Conservation (phyloP, 1,140 invertebrate genomes). For the Drosophila repletoides region DNA sequence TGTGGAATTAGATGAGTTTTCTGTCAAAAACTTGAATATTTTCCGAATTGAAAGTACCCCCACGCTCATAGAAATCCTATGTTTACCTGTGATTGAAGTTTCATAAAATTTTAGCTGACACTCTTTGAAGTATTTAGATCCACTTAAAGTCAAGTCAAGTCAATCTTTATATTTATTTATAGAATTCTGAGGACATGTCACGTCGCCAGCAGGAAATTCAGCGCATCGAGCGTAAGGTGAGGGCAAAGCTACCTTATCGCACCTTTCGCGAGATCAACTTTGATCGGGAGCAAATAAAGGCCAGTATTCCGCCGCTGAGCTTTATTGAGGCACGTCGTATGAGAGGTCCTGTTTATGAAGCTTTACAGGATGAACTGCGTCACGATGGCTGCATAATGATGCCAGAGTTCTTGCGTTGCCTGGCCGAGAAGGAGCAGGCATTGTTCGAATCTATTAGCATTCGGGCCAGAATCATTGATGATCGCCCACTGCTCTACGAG, state of each 20-base stretch:
- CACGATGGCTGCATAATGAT: slow-evolving; percentile 48
- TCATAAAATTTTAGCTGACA: too few relatives aligned
- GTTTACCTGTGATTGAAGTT: too few relatives aligned
- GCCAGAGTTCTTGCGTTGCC: slow-evolving; percentile 55
- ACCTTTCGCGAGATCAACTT: slow-evolving; percentile 62
- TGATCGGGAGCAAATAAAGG: slow-evolving; percentile 46
- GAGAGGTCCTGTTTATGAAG: slow-evolving; percentile 51
- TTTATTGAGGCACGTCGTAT: slow-evolving; percentile 37
- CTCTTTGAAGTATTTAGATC: too few relatives aligned
- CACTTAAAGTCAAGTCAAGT: not conserved
- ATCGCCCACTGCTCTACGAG: slow-evolving; percentile 42
- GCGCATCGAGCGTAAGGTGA: slow-evolving; percentile 43
- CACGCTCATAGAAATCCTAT: too few relatives aligned
- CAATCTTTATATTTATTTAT: not conserved
- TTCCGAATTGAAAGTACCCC: too few relatives aligned
- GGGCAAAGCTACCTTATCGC: slow-evolving; percentile 54
- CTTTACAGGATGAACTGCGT: slow-evolving; percentile 55
- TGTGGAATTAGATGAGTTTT: too few relatives aligned
- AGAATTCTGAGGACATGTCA: slow-evolving; percentile 5
- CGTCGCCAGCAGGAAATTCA: slow-evolving; percentile 42
- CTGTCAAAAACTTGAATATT: too few relatives aligned
- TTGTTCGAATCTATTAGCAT: slow-evolving; percentile 56
- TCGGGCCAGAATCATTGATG: slow-evolving; percentile 46
- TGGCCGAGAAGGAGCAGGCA: slow-evolving; percentile 58
- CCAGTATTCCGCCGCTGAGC: slow-evolving; percentile 28